Conservation (phyloP, 2,113 vertebrate genomes). For the Pyxicephalus adspersus region DNA sequence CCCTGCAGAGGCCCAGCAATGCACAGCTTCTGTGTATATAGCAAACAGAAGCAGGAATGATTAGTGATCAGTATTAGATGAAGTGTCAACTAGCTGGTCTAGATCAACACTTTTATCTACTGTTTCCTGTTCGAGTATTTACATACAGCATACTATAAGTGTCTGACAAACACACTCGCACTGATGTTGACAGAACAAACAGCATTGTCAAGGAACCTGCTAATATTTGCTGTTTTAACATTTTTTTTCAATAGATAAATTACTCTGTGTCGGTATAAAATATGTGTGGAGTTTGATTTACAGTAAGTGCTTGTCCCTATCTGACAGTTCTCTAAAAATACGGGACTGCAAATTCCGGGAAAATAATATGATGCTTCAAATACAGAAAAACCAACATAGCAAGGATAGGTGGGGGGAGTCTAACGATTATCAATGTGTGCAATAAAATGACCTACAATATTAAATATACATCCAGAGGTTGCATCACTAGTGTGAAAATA, state of each 20-base stretch:
- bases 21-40: too few species aligned
- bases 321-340: not conserved
- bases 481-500: too few species aligned
- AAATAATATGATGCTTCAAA: too few species aligned
- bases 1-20: too few species aligned
- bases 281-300: not conserved
- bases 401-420: too few species aligned
- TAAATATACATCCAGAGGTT: too few species aligned
- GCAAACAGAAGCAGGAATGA: not conserved
- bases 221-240: constrained; percentile 50
- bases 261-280: constrained; percentile 14
- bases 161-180: constrained; percentile 35
- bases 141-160: constrained; percentile 37
- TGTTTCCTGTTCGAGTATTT: constrained; percentile 29
- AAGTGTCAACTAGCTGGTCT: constrained; percentile 1
- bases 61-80: not conserved
- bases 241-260: constrained; percentile 8
- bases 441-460: too few species aligned
- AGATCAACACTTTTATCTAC: constrained; percentile 17
- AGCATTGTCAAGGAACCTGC: constrained; percentile 40
- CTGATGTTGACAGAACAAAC: constrained; percentile 44
- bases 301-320: not conserved
- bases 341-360: too few species aligned
- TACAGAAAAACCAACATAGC: too few species aligned
- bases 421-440: too few species aligned